Conservation (phyloP, 2,888 invertebrate species). For the Geophilus truncorum region DNA sequence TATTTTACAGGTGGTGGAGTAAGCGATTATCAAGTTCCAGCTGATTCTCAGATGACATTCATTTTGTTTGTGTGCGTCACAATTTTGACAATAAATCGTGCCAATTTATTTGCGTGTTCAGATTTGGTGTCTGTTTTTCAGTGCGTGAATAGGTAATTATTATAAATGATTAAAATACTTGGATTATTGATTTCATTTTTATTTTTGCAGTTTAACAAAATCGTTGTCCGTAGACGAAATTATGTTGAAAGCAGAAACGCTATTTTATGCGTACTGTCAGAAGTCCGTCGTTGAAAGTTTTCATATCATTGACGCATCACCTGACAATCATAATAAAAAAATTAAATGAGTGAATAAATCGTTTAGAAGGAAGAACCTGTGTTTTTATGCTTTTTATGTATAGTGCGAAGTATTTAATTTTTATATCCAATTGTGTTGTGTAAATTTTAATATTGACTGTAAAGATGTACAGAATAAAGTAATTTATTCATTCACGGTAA, state of each 20-base stretch:
- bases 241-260: background rate
- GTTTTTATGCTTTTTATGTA: too few species aligned
- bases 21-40: constrained; percentile 3
- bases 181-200: background rate
- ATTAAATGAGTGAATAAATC: background rate
- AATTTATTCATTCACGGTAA: too few species aligned
- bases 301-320: background rate
- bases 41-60: constrained; percentile 28
- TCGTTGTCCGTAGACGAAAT: background rate
- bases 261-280: constrained; percentile 30
- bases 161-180: too few species aligned
- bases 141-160: constrained; percentile 18
- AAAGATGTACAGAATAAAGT: too few species aligned
- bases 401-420: too few species aligned
- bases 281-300: constrained; percentile 31
- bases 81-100: background rate
- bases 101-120: constrained; percentile 21
- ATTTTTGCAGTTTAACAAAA: background rate
- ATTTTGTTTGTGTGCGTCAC: constrained; percentile 29
- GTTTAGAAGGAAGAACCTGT: background rate
- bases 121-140: constrained; percentile 14
- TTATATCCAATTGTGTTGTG: too few species aligned
- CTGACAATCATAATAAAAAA: background rate
- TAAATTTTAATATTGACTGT: too few species aligned
- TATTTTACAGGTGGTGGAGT: background rate